Percentiles rank a stretch among this genome's conserved stretches.
phyloP scores from a whole-genome alignment of 2,888 invertebrate species.

The Listrodromus nycthemerus region DNA sequence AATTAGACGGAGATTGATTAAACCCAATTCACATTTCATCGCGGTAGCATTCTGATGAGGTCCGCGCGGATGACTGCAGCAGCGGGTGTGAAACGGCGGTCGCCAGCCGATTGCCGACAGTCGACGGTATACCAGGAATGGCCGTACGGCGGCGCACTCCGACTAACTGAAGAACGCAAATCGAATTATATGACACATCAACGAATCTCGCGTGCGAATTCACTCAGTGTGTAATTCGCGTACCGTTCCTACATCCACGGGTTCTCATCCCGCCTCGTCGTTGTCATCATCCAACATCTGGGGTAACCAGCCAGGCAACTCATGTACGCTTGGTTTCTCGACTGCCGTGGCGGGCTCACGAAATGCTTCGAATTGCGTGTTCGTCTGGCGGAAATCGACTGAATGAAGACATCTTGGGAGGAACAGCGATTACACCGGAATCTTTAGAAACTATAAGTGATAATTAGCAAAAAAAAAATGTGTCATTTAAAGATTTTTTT shows the following conservation, averaged over 20 bases:
- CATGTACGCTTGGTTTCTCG: conserved; percentile 8
- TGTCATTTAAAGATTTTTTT: no score
- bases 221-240: conserved; percentile 55
- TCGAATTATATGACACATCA: conserved; percentile 67
- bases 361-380: not conserved
- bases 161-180: conserved; percentile 52
- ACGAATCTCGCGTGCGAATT: conserved; percentile 62
- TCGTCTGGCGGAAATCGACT: not conserved
- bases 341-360: not conserved
- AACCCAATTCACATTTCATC: conserved; percentile 82
- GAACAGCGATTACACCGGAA: not conserved
- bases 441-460: not conserved
- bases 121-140: conserved; percentile 43
- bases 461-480: not conserved
- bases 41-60: conserved; percentile 52
- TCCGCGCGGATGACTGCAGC: not conserved
- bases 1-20: conserved; percentile 83
- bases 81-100: not conserved
- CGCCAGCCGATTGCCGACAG: conserved; percentile 55
- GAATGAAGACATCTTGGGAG: not conserved
- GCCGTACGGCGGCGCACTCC: conserved; percentile 18
- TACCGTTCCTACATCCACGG: not conserved
- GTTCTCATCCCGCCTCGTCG: not conserved
- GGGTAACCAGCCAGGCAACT: conserved; percentile 9
- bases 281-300: conserved; percentile 20